Percentiles rank a stretch among this genome's conserved stretches.
phyloP scores from a whole-genome alignment of 2,888 invertebrate species.

The Diabrotica balteata region DNA sequence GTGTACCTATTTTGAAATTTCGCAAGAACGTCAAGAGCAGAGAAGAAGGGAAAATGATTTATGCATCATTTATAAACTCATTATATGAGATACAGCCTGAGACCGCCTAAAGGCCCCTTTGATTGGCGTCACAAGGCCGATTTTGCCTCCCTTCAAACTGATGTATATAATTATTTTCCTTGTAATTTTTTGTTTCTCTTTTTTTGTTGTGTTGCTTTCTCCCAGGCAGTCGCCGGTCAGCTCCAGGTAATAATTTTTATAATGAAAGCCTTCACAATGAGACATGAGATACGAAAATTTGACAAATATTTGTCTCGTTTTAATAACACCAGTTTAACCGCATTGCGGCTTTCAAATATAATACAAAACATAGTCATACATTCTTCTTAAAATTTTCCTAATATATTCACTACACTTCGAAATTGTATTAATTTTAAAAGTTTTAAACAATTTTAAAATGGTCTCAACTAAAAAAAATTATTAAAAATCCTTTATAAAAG shows the following conservation, averaged over 20 bases:
- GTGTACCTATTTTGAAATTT: constrained; percentile 44
- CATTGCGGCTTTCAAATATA: neutral
- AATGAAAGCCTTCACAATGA: constrained; percentile 45
- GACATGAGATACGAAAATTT: constrained; percentile 42
- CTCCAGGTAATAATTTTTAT: constrained; percentile 52
- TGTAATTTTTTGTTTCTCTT: constrained; percentile 38
- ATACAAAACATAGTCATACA: too few species aligned
- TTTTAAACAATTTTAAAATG: too few species aligned
- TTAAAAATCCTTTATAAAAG: too few species aligned
- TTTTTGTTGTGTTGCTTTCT: constrained; percentile 39
- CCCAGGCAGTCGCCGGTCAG: constrained; percentile 37
- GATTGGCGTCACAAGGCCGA: constrained; percentile 61
- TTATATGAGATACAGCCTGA: constrained; percentile 57
- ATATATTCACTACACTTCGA: too few species aligned
- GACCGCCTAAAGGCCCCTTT: constrained; percentile 57
- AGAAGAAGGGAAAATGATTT: constrained; percentile 57
- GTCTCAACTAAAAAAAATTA: neutral
- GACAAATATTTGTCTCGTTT: constrained; percentile 60
- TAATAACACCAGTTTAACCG: constrained; percentile 33
- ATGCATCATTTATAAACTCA: constrained; percentile 64
- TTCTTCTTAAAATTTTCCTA: too few species aligned
- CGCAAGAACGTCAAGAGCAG: constrained; percentile 44
- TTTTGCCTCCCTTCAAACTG: constrained; percentile 52
- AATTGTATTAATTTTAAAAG: too few species aligned
- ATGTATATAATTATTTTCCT: constrained; percentile 56